Evolutionary conservation across 2,888 invertebrate genomes (phyloP), one percentile per base, ranked within the genome.

Genomic region (Leucophora obtusa): DNA sequence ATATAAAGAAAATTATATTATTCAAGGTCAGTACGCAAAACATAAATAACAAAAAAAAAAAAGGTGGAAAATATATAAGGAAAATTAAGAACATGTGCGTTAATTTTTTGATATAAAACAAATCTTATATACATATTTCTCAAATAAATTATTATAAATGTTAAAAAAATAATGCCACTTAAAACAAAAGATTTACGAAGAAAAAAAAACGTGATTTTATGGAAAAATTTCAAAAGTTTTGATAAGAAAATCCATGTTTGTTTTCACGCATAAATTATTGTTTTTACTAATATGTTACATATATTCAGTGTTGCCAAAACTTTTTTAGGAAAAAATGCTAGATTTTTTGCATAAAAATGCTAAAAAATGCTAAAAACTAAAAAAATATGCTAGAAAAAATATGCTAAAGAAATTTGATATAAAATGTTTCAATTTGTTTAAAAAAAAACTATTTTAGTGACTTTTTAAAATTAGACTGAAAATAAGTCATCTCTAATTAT

Each of bases 251-350:
- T 21, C 11, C 11, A 18, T 62, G 24, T 62, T 62, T 62, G 24
- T 63, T 63, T 50, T 63, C 50, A 63, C 63, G 63, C 63, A 63
- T 63, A 63, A 63, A 63, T 63, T 50, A 63, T 50, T 63, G 3
- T 38, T 38, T 18, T 3, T 28, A 5, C n/a, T n/a, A 63, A 33
- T 63, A 10, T 50, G 10, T 4, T 10, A 35, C 7, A 38, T 21
- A 62, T 38, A 62, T 21, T 50, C 47, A 50, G 38, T 50, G 51
- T 15, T 28, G 63, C n/a, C n/a, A n/a, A n/a, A n/a, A n/a, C n/a
- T n/a, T n/a, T n/a, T n/a, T n/a, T n/a, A n/a, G n/a, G n/a, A n/a
- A n/a, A n/a, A n/a, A n/a, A n/a, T n/a, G n/a, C n/a, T n/a, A n/a
- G n/a, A n/a, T n/a, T n/a, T n/a, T n/a, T n/a, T n/a, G n/a, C n/a